Evolutionary conservation across 2,113 vertebrate genomes (phyloP), one percentile per base, ranked within the genome.

Genomic region (Genyomyrus donnyi): DNA sequence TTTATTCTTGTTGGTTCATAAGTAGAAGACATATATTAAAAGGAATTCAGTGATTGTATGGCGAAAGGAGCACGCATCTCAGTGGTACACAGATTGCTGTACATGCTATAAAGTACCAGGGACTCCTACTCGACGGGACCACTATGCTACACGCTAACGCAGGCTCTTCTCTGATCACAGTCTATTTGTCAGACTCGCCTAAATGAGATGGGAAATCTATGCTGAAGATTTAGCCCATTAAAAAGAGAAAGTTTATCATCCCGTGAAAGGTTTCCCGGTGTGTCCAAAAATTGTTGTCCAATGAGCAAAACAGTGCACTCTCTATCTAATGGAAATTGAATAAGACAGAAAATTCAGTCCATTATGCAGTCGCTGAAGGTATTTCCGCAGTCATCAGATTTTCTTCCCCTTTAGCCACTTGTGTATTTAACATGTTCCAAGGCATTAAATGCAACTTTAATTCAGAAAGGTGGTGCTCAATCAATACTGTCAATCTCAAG

Each of bases 261-360:
- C 46, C 5, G 21, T 74, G 45, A 50, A 88, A 74, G 45, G 24
- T 46, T 74, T 88, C 66, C 9, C 39, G 6, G 3, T 35, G 45
- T 48, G 13, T 70, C n/a, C 42, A 49, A 74, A 31, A 31, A 21
- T 49, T 31, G 58, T 46, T 88, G 83, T 48, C 56, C 88, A 70
- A 88, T n/a, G 62, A 17, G 46, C 35, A 50, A 74, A 21, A 49
- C 58, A 74, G 45, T 74, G 35, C 19, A 31, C 21, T 86, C 15
- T 31, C 10, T 88, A n/a, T 6, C 70, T 74, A 90, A 88, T 83
- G 31, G 86, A 88, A 50, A 87, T 39, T 62, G 58, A 77, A 19
- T 45, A 11, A 31, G n/a, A 46, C 53, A 45, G 49, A 27, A 21
- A 31, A 80, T 50, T 35, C 24, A 87, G 46, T 49, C 35, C 13